Percentiles rank a stretch among this genome's conserved stretches.
phyloP scores from a whole-genome alignment of 1,140 invertebrate genomes.

The Linepithema humile region DNA sequence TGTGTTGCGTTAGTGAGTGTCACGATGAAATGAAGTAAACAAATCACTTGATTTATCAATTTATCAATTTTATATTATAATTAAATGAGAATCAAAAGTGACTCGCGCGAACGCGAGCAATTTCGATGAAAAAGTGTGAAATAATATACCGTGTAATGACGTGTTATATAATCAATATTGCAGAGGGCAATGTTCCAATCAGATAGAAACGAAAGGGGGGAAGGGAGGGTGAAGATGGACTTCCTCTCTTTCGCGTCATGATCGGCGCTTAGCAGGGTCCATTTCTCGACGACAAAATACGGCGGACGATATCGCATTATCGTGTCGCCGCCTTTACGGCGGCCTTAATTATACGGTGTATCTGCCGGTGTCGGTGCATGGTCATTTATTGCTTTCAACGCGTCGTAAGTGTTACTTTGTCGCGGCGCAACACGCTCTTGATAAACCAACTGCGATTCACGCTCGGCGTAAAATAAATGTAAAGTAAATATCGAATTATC shows the following conservation, averaged over 20 bases:
- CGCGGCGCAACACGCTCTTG: constrained; percentile 1
- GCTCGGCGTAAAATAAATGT: constrained; percentile 2
- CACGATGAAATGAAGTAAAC: not conserved
- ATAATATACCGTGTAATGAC: not conserved
- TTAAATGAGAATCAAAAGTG: not conserved
- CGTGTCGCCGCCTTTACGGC: constrained; percentile 69
- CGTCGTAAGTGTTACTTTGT: constrained; percentile 31
- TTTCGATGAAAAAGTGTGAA: not conserved
- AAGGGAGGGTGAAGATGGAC: not conserved
- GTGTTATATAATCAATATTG: constrained; percentile 1
- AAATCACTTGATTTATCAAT: constrained; percentile 12
- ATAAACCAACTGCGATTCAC: constrained; percentile 29
- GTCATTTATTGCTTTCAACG: constrained; percentile 68
- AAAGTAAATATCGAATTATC: constrained; percentile 13
- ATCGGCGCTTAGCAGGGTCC: constrained; percentile 42
- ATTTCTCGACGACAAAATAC: constrained; percentile 69
- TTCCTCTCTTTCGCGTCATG: constrained; percentile 31
- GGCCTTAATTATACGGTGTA: constrained; percentile 73
- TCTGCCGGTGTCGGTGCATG: constrained; percentile 48
- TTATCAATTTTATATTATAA: not conserved
- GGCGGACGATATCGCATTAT: constrained; percentile 72
- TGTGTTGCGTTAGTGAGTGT: not conserved
- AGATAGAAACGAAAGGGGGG: not conserved
- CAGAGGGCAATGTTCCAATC: not conserved
- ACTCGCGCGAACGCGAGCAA: not conserved